Conservation (phyloP, 1,140 invertebrate species). For the Gryon sp. region DNA sequence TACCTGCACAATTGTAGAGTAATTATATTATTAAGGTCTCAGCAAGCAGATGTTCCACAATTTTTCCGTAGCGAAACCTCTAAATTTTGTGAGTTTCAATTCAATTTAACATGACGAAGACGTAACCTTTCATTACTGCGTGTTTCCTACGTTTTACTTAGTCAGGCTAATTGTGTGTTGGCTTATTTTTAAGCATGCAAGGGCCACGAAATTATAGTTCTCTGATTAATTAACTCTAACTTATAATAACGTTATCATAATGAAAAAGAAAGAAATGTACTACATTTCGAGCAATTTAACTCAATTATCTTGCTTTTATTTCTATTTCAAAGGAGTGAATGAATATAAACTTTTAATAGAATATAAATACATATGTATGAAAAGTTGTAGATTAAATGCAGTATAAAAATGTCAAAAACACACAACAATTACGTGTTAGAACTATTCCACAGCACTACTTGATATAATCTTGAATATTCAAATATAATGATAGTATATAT, state of each 20-base stretch:
- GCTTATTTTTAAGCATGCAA: conserved; percentile 17
- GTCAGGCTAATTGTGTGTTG: conserved; percentile 36
- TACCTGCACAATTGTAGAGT: background rate
- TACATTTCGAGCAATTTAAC: conserved; percentile 9
- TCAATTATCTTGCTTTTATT: conserved; percentile 1
- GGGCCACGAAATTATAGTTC: conserved; percentile 17
- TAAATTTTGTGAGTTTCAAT: conserved; percentile 46
- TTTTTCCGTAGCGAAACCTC: conserved; percentile 24
- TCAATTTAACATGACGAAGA: conserved; percentile 37
- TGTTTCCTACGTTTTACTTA: conserved; percentile 43
- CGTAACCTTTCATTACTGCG: conserved; percentile 47
- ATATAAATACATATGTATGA: too few relatives aligned
- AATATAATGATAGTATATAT: too few relatives aligned
- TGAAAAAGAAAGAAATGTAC: conserved; percentile 17
- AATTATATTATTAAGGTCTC: background rate
- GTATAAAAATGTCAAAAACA: too few relatives aligned
- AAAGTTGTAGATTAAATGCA: too few relatives aligned
- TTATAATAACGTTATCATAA: conserved; percentile 20
- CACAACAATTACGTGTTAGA: too few relatives aligned
- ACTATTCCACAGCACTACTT: too few relatives aligned
- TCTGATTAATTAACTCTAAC: conserved; percentile 42
- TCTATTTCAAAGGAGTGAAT: too few relatives aligned
- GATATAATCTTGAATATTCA: too few relatives aligned
- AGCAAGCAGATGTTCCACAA: conserved; percentile 39
- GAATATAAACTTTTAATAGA: too few relatives aligned